Base-by-base conservation (phyloP, 2,888 invertebrate genomes). In the Adela reaumurella region DNA sequence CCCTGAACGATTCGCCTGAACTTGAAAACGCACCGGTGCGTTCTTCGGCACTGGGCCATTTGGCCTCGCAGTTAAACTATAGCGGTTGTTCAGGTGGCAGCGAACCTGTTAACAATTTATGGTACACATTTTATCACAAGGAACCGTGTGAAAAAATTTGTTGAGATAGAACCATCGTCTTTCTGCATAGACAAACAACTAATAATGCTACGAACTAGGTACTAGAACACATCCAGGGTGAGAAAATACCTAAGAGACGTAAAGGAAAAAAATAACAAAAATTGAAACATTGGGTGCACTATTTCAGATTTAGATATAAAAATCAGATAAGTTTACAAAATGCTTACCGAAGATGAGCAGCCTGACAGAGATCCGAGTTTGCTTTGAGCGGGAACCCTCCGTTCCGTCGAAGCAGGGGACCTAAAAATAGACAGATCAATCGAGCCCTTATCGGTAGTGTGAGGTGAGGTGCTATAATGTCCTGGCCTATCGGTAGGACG, bases 331-430 rank as follows among this genome's bases (percentile, higher is more conserved):
- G n/a, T n/a, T n/a, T 56, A 54, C 55, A 54, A 49, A 51, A n/a
- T 52, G 80, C 81, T 78, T 78, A 88, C 88, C 60, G 86, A 86
- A 50, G 88, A 87, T 52, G 88, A 87, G 67, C 86, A 87, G 61
- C 85, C 83, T 49, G 87, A 86, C 43, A 84, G 82, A 59, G 84
- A 81, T 58, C 84, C 85, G 61, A 83, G 82, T 73, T 88, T 88
- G 53, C 85, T 81, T 69, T 76, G 77, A 3, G 35, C 35, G 35
- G n/a, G 8, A 3, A 3, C 35, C 14, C 35, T 35, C 35, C 35
- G 8, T 14, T 35, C 35, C 35, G 35, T 14, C 35, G 35, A 8
- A 3, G 35, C 35, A 64, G 76, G 77, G 73, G 77, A 78, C 69
- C 80, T 81, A 77, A 73, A 78, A 77, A 78, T 78, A 77, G 68